Evolutionary conservation across 64 coral and sea anemone species (phyloP).

Genomic region (Cladopsammia gracilis): DNA sequence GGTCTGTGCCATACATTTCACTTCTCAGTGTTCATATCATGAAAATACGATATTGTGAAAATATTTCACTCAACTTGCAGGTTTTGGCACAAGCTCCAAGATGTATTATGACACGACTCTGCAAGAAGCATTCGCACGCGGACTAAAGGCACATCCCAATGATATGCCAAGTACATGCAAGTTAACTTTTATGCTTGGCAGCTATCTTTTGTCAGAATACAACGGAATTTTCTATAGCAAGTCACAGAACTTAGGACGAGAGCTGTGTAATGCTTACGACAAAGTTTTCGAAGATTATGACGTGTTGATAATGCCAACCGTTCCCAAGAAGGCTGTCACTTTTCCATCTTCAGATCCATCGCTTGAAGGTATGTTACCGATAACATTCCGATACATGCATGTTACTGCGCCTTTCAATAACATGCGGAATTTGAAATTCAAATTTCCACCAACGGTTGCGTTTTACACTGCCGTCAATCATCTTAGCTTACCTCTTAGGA

Average conservation of each 20-base stretch:
- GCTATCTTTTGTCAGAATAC: slow-evolving; percentile 70
- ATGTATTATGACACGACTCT: slow-evolving; percentile 75
- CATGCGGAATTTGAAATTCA: too few relatives aligned
- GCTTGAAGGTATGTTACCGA: slow-evolving; percentile 1
- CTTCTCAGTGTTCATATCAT: background rate
- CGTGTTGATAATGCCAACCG: slow-evolving; percentile 77
- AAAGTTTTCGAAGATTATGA: slow-evolving; percentile 56
- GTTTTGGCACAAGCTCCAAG: slow-evolving; percentile 31
- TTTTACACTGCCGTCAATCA: too few relatives aligned
- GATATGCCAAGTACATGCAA: slow-evolving; percentile 36
- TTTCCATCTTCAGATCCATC: slow-evolving; percentile 32
- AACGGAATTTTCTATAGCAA: slow-evolving; percentile 81
- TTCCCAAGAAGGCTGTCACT: slow-evolving; percentile 51
- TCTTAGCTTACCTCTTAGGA: too few relatives aligned
- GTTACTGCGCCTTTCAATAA: too few relatives aligned
- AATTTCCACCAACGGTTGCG: too few relatives aligned
- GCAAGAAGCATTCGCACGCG: slow-evolving; percentile 65
- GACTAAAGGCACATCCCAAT: slow-evolving; percentile 67
- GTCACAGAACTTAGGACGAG: slow-evolving; percentile 73
- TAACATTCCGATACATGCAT: background rate
- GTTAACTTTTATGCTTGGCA: slow-evolving; percentile 3
- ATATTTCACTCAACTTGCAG: slow-evolving; percentile 5
- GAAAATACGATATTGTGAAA: slow-evolving; percentile 25
- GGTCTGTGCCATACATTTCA: background rate
- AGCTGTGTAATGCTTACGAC: slow-evolving; percentile 70